A percentile compares a stretch with the other conserved stretches of the same genome.
These are phyloP conservation scores for Harlomillsia oculata DNA, from an alignment of 1,140 invertebrate species.

Conservation along the genomic window DNA sequence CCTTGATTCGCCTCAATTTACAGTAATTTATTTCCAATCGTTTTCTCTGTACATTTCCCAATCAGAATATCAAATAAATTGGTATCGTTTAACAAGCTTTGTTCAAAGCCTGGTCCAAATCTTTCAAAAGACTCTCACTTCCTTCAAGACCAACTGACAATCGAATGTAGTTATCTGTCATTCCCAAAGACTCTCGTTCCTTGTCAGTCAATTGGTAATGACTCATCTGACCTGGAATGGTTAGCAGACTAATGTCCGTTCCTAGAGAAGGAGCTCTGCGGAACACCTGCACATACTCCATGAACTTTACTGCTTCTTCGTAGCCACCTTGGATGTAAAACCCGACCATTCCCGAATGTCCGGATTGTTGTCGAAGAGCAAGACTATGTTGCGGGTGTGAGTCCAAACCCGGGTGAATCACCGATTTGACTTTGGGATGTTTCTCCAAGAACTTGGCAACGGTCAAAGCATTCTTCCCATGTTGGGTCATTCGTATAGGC, in stretches of 20 bases:
- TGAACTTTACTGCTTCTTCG: conserved; percentile 44
- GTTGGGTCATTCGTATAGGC: conserved; percentile 50
- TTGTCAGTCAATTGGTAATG: background rate
- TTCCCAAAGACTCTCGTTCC: conserved; percentile 52
- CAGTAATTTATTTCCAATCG: too few species aligned
- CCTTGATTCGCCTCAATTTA: too few species aligned
- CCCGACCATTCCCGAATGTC: conserved; percentile 52
- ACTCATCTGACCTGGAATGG: conserved; percentile 9
- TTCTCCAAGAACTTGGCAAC: conserved; percentile 50
- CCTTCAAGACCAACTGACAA: conserved; percentile 88
- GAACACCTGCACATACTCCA: conserved; percentile 26
- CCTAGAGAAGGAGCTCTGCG: background rate
- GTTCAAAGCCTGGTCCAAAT: conserved; percentile 64
- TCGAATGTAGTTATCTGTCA: conserved; percentile 75
- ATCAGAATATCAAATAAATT: too few species aligned
- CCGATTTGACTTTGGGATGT: conserved; percentile 47
- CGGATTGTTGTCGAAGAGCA: conserved; percentile 48
- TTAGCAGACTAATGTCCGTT: conserved; percentile 7
- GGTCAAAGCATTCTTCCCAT: conserved; percentile 49
- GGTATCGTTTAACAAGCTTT: too few species aligned
- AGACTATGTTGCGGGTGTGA: conserved; percentile 55
- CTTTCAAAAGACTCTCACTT: conserved; percentile 70
- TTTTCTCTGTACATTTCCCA: too few species aligned
- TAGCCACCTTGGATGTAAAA: conserved; percentile 49
- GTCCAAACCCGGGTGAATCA: conserved; percentile 49